A percentile compares a stretch with the other conserved stretches of the same genome.
These are phyloP conservation scores for Eudorcas thomsonii DNA, from an alignment of 2,113 vertebrate species.

Conservation along the genomic window DNA sequence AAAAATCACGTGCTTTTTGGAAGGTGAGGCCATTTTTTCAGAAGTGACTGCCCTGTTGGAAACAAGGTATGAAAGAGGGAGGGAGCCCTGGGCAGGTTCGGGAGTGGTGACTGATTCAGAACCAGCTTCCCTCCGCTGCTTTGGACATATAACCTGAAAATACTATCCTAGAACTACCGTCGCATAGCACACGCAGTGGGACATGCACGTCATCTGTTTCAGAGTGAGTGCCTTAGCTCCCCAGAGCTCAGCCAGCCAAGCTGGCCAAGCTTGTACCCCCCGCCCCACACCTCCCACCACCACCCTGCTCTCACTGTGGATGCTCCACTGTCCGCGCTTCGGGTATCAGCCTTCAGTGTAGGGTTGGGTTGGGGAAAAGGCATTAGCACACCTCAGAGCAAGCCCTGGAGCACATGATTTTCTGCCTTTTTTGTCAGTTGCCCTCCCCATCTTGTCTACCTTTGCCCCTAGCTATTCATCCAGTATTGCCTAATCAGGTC, in stretches of 20 bases:
- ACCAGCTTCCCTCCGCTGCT: not conserved
- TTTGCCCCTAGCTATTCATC: not conserved
- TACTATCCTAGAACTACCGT: not conserved
- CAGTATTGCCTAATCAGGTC: not conserved
- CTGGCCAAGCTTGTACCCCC: not conserved
- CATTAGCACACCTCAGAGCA: not conserved
- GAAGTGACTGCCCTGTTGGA: not conserved
- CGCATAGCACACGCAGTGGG: not conserved
- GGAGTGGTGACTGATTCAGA: not conserved
- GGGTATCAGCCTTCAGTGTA: not conserved
- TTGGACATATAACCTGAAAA: not conserved
- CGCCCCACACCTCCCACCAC: not conserved
- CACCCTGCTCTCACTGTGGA: not conserved
- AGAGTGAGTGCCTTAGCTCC: not conserved
- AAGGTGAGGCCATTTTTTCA: conserved; percentile 4
- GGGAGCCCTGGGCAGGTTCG: not conserved
- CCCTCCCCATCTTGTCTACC: not conserved
- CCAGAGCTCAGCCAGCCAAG: not conserved
- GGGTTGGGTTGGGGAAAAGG: not conserved
- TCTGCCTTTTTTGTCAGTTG: not conserved
- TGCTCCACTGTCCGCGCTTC: not conserved
- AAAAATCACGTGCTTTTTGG: not conserved
- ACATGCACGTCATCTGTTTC: not conserved
- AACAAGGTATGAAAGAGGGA: not conserved
- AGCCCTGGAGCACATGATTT: not conserved